These are phyloP conservation scores for Torymus tubicola DNA, from an alignment of 2,888 invertebrate species.

Conservation along the genomic window DNA sequence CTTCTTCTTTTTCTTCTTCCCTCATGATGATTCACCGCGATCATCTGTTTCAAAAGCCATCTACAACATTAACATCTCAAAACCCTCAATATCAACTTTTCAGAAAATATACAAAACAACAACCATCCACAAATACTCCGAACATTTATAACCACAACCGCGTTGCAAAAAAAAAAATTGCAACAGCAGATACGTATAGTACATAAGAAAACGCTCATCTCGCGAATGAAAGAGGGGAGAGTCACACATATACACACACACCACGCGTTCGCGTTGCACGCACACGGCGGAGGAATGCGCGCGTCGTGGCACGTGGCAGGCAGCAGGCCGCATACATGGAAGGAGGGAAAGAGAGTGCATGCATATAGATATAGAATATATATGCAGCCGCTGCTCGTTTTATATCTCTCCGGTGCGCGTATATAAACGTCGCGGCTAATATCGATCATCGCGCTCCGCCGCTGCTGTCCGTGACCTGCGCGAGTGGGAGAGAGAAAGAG, in stretches of 20 bases:
- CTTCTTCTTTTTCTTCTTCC: background rate
- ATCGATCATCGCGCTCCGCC: slow-evolving; percentile 20
- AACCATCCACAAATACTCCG: too few species aligned
- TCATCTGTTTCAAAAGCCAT: too few species aligned
- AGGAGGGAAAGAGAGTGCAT: background rate
- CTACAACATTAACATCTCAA: too few species aligned
- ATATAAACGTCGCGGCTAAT: background rate
- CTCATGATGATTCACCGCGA: too few species aligned
- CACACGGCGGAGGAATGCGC: slow-evolving; percentile 18
- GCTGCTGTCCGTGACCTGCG: slow-evolving; percentile 30
- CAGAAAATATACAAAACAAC: too few species aligned
- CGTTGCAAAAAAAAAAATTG: too few species aligned
- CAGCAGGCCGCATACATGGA: background rate
- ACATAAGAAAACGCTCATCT: background rate
- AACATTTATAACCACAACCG: too few species aligned
- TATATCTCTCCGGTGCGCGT: background rate
- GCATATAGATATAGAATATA: too few species aligned
- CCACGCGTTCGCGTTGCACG: too few species aligned
- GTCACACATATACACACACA: too few species aligned
- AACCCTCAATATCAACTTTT: too few species aligned
- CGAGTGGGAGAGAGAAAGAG: slow-evolving; percentile 10
- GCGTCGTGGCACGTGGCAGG: slow-evolving; percentile 24
- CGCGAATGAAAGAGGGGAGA: background rate
- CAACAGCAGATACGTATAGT: too few species aligned
- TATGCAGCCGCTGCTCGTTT: slow-evolving; percentile 1